Base-by-base conservation (phyloP, 2,113 vertebrate genomes). In the Beaufortia kweichowensis region DNA sequence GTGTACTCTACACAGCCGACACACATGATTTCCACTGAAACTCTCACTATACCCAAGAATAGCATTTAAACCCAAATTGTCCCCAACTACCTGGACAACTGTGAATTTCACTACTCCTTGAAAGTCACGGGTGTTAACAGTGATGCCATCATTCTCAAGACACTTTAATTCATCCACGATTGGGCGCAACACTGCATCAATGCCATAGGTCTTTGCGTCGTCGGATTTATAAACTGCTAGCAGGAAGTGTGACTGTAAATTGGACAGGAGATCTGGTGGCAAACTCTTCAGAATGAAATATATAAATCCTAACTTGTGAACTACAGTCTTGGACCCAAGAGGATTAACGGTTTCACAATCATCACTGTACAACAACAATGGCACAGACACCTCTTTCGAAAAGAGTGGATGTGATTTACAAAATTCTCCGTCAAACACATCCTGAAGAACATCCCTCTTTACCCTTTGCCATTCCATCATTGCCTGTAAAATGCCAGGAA, bases 301-400 rank as follows among this genome's bases (percentile, higher is more conserved):
- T 33, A 33, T 33, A 3, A 68, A 68, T 8, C 39, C 65, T 28
- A 68, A 48, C 65, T 68, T 68, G 41, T 68, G 43, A 14, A 17
- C 14, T 9, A 48, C 12, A 48, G 15, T 17, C 43, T 48, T 48
- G 2, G 43, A 48, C 3, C 12, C 43, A 15, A 48, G 43, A 17
- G 60, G 60, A 31, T 62, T 62, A 21, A 62, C 60, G 3, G 31
- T 62, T 39, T 68, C 39, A 68, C 65, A 68, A 14, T 68, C 41
- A 28, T 68, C 65, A 46, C 10, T 21, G 17, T 68, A 68, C 15
- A 68, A 23, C n/a, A 48, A 14, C 17, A 62, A 33, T 19, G 55
- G 71, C 61, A 74, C 28, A 17, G 33, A 19, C 12, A 74, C 3
- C n/a, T 74, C 35, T 24, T 46, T 35, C 3, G 33, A 74, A 48